These are phyloP conservation scores for Xiphophorus maculatus DNA, from an alignment of 2,113 vertebrate genomes.

Conservation along the genomic window DNA sequence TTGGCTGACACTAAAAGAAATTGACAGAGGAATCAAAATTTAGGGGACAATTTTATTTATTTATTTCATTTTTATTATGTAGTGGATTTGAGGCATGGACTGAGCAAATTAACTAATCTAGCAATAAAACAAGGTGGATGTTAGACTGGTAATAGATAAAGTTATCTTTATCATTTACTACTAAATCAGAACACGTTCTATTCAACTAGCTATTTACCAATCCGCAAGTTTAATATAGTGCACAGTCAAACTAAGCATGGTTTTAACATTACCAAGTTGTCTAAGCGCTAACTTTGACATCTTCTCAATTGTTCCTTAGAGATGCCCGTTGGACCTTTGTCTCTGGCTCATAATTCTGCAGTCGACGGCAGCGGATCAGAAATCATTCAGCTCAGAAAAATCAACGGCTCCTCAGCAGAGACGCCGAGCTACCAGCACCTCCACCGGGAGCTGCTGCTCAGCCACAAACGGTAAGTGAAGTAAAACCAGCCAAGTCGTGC, in stretches of 20 bases:
- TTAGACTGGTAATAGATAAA: neutral
- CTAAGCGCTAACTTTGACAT: neutral
- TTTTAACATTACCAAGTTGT: no score
- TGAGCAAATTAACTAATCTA: neutral
- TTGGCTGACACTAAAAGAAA: neutral
- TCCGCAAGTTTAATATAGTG: no score
- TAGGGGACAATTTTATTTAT: no score
- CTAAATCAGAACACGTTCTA: neutral
- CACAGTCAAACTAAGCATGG: no score
- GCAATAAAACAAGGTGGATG: neutral
- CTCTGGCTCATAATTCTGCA: conserved; percentile 31
- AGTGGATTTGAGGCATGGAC: no score
- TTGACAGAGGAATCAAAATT: no score
- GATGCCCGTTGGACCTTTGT: conserved; percentile 8
- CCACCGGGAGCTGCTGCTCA: conserved; percentile 83
- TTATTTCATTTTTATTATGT: no score
- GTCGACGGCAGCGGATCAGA: conserved; percentile 48
- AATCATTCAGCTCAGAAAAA: conserved; percentile 63
- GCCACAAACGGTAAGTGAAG: conserved; percentile 77
- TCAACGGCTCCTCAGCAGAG: conserved; percentile 73
- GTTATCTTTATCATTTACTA: neutral
- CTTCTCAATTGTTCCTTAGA: conserved; percentile 47
- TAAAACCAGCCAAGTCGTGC: neutral
- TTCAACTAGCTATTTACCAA: no score
- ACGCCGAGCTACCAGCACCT: conserved; percentile 73